Evolutionary conservation across 2,113 vertebrate genomes (phyloP).

Genomic region (Grammomys dolichurus): DNA sequence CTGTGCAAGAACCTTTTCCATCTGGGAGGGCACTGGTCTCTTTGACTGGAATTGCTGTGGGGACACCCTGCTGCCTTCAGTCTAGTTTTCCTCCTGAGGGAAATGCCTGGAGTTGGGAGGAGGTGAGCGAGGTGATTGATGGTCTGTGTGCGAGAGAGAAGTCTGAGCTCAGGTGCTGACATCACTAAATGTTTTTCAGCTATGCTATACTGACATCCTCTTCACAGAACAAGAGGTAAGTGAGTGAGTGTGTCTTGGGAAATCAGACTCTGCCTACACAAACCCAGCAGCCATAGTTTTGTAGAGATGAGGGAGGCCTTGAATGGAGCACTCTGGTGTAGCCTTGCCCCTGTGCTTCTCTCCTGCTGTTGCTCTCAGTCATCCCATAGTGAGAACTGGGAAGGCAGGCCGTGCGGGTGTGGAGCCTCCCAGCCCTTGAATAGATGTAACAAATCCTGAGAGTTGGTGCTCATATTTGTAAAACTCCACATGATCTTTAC

Average conservation of each 20-base stretch:
- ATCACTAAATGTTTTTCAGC: slow-evolving; percentile 87
- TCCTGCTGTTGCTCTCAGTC: background rate
- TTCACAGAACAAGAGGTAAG: slow-evolving; percentile 99
- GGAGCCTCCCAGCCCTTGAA: background rate
- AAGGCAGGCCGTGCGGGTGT: background rate
- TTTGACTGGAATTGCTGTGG: slow-evolving; percentile 43
- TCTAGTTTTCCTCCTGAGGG: slow-evolving; percentile 34
- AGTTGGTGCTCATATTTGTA: background rate
- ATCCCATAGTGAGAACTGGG: background rate
- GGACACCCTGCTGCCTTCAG: background rate
- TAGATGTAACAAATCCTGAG: background rate
- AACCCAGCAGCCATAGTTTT: background rate
- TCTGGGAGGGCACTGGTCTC: background rate
- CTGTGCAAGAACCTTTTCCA: background rate
- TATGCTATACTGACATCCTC: slow-evolving; percentile 98
- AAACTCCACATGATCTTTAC: background rate
- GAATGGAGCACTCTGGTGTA: background rate
- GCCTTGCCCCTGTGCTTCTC: background rate
- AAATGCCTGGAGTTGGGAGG: background rate
- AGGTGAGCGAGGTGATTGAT: background rate
- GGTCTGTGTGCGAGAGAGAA: background rate
- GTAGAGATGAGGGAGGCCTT: background rate
- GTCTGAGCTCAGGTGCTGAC: slow-evolving; percentile 52
- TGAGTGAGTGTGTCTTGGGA: slow-evolving; percentile 71
- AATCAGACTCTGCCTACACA: background rate